Conservation (phyloP, 2,888 invertebrate genomes). For the Caenorhabditis virilis region DNA sequence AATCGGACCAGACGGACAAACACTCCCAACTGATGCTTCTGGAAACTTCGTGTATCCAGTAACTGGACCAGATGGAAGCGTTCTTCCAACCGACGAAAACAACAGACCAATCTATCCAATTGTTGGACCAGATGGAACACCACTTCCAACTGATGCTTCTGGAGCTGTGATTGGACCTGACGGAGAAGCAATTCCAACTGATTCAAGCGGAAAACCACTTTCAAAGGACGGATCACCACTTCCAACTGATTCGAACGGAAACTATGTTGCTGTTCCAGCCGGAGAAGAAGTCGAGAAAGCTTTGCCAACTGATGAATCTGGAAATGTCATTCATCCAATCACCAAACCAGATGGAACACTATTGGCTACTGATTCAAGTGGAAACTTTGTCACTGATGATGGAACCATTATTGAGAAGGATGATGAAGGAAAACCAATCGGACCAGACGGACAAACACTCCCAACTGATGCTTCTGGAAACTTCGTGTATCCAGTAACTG, state of each 20-base stretch:
- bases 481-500: constrained; percentile 16
- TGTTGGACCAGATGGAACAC: constrained; percentile 30
- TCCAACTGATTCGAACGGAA: constrained; percentile 26
- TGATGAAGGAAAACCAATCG: constrained; percentile 22
- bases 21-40: constrained; percentile 35
- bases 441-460: constrained; percentile 12
- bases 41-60: constrained; percentile 36
- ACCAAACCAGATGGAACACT: constrained; percentile 32
- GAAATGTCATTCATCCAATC: constrained; percentile 34
- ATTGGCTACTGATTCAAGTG: constrained; percentile 28
- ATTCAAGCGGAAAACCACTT: constrained; percentile 27
- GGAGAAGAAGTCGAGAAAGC: constrained; percentile 7
- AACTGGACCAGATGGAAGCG: constrained; percentile 35
- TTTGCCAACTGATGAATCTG: constrained; percentile 27
- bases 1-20: constrained; percentile 40
- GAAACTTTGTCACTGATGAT: constrained; percentile 24
- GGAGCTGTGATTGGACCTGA: constrained; percentile 24
- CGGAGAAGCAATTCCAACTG: constrained; percentile 25
- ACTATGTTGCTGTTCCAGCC: constrained; percentile 18
- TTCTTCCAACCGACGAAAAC: constrained; percentile 20
- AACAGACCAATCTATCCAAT: constrained; percentile 34
- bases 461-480: constrained; percentile 21
- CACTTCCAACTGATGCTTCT: constrained; percentile 31
- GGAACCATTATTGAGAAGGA: constrained; percentile 29
- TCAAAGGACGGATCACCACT: constrained; percentile 36